These are phyloP conservation scores for Hylyphantes graminicola DNA, from an alignment of 1,140 invertebrate genomes.

Conservation along the genomic window DNA sequence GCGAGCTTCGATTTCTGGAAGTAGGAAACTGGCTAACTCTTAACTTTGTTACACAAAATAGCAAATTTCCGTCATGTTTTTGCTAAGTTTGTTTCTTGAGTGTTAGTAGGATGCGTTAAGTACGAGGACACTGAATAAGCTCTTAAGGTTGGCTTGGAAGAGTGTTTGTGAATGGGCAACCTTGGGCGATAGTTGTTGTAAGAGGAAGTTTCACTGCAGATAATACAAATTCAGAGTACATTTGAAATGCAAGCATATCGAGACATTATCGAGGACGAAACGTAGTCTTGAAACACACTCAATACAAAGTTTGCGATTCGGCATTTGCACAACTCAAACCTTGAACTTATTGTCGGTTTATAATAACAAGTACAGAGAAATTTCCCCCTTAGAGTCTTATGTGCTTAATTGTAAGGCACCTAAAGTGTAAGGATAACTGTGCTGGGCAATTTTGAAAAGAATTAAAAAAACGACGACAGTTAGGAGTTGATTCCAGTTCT, in stretches of 20 bases:
- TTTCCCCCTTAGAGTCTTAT: constrained; percentile 16
- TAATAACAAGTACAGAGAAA: background rate
- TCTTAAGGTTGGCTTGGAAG: constrained; percentile 18
- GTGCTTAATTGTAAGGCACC: constrained; percentile 51
- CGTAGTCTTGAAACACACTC: too few relatives aligned
- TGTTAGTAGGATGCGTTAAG: constrained; percentile 11
- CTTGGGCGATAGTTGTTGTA: background rate
- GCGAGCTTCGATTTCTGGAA: too few relatives aligned
- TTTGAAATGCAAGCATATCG: constrained; percentile 1
- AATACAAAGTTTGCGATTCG: background rate
- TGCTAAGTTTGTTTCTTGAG: constrained; percentile 13
- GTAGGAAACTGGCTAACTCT: too few relatives aligned
- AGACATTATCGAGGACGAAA: constrained; percentile 24
- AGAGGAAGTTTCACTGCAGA: too few relatives aligned
- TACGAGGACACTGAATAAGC: constrained; percentile 1
- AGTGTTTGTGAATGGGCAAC: constrained; percentile 13
- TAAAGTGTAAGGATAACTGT: constrained; percentile 50
- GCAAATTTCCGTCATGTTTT: background rate
- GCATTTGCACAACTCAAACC: too few relatives aligned
- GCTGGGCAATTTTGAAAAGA: constrained; percentile 20
- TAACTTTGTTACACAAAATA: too few relatives aligned
- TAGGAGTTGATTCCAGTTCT: too few relatives aligned
- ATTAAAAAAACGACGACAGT: background rate
- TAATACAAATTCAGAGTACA: too few relatives aligned
- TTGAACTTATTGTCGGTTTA: too few relatives aligned